phyloP scores from a whole-genome alignment of 1,140 invertebrate species.

The Aphelinus atriplicis region DNA sequence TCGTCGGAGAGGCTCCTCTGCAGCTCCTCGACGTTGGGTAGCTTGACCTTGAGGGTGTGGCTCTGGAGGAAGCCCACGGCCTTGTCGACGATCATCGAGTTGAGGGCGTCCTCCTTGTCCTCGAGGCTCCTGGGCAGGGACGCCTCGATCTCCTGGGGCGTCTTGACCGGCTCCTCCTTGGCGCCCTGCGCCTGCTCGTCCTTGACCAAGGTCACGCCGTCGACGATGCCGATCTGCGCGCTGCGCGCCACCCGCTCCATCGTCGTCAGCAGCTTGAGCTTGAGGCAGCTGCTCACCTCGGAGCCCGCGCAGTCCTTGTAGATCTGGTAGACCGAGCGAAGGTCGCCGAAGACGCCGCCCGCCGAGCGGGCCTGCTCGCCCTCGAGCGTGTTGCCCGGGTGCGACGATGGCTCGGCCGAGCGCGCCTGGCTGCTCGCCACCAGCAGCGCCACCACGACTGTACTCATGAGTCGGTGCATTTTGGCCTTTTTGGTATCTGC shows the following conservation, averaged over 20 bases:
- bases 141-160: slow-evolving; percentile 73
- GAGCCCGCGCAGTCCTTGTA: slow-evolving; percentile 80
- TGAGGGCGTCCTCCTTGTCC: slow-evolving; percentile 78
- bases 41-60: slow-evolving; percentile 80
- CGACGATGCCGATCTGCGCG: slow-evolving; percentile 72
- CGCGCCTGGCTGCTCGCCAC: slow-evolving; percentile 57
- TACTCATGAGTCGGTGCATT: background rate
- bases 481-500: background rate
- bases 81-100: slow-evolving; percentile 79
- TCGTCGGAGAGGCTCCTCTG: slow-evolving; percentile 69
- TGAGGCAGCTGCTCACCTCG: slow-evolving; percentile 78
- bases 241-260: slow-evolving; percentile 76
- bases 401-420: slow-evolving; percentile 58
- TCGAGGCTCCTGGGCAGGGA: slow-evolving; percentile 74
- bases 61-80: slow-evolving; percentile 77
- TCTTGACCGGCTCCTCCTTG: slow-evolving; percentile 59
- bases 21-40: slow-evolving; percentile 72
- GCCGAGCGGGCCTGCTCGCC: slow-evolving; percentile 18
- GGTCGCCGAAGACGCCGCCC: slow-evolving; percentile 65
- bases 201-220: slow-evolving; percentile 77
- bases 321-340: slow-evolving; percentile 69
- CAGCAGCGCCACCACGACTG: slow-evolving; percentile 54
- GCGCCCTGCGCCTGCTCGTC: slow-evolving; percentile 64
- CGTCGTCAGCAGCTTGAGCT: slow-evolving; percentile 78
- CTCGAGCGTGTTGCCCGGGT: slow-evolving; percentile 62